Base-by-base conservation (phyloP, 2,888 invertebrate genomes). In the Omphaloscelis lunosa region DNA sequence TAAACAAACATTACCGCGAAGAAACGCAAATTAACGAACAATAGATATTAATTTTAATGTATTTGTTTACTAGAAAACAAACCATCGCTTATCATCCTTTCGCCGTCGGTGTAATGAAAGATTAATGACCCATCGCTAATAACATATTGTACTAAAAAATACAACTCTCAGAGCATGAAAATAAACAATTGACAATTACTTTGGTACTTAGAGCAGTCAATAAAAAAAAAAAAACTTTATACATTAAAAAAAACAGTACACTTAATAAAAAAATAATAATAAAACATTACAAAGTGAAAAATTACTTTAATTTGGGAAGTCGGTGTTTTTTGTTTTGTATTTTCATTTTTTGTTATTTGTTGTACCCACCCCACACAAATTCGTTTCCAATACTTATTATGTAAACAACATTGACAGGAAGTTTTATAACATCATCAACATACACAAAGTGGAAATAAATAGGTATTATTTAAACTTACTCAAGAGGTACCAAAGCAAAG, bases 51-150 rank as follows among this genome's bases (percentile, higher is more conserved):
- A 58, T 69, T 56, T 63, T 51, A 70, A 58, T 63, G 34, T 63
- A 41, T 77, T 65, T 27, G 51, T 41, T 58, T 58, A 41, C 41
- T 27, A 34, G 15, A 51, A 78, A 71, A 78, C 12, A 78, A 71
- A 78, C 23, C 23, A 27, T 65, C 6, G 41, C 51, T 53, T 56
- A 56, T 39, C 39, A 75, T 27, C 15, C 48, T 51, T 56, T 63
- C 11, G 15, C 34, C 65, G 56, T 48, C n/a, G 15, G 29, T 65
- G 20, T 65, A 65, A 51, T 39, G 23, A 17, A 65, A 75, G 39
- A 76, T 65, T 76, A 27, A 66, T 5, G 29, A 75, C 29, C 48
- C 17, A 34, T 67, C 53, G 51, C n/a, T 61, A 67, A 67, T 67
- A 20, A 20, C n/a, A 39, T 29, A n/a, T n/a, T n/a, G n/a, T n/a